Evolutionary conservation across 2,797 vertebrate genomes (phyloP), one percentile per base, ranked within the genome.

Genomic region (Xenentodon cancila): DNA sequence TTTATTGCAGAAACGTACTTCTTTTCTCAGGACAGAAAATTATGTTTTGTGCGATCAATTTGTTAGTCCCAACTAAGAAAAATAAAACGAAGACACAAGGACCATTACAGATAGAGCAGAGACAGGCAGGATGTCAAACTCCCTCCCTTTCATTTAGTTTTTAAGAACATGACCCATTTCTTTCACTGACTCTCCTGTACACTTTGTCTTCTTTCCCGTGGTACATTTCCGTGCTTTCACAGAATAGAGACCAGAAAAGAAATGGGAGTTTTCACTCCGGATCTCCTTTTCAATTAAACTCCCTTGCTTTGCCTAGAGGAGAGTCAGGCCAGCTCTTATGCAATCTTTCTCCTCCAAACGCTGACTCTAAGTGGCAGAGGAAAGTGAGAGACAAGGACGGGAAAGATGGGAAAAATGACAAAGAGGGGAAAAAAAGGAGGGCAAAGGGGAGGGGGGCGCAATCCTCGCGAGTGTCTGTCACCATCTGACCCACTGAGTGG

Each of bases 281-380:
- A 88, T 89, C 86, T 87, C 75, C 80, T 89, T 91, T 92, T 92
- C 90, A 92, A 91, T 93, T 91, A 93, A 89, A 88, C 83, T 79
- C 78, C 68, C 66, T 72, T 1, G 47, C 77, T 74, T 73, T 81
- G 85, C 84, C 85, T 72, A 69, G 68, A 85, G 84, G 79, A 81
- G 77, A 81, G 72, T 68, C 64, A 53, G 81, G 76, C 71, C 59
- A 58, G 71, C 54, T 74, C 81, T 93, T 92, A 90, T 81, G 89
- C 85, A 92, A 91, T 91, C 80, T 44, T 68, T 65, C 50, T 68
- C 72, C 50, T 68, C 72, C 45, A 53, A 79, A 89, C 69, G 69
- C 70, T 73, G 65, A 78, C 75, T 75, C 69, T 84, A 81, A 88
- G 73, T 79, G 84, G 65, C 65, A 77, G 42, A 45, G 68, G 64